Evolutionary conservation across 1,140 invertebrate species (phyloP), one percentile per base, ranked within the genome.

Genomic region (Rhagoletis pomonella): DNA sequence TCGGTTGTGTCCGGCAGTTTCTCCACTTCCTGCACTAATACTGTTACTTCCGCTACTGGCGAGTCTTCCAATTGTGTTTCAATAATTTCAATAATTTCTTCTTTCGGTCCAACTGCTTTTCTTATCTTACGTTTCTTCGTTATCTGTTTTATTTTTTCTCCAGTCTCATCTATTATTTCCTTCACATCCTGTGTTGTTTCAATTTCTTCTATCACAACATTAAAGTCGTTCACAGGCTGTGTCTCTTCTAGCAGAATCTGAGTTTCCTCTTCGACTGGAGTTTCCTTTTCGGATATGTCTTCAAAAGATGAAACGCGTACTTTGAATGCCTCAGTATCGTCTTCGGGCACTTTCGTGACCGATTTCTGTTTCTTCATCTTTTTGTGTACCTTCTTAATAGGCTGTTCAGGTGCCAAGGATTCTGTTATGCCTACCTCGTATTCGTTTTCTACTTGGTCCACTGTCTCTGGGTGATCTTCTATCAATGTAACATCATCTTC

Each of bases 1-100:
- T 77, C 77, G 64, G 12, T 19, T 62, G 19, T 62, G 58, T 86
- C 87, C 6, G 87, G 64, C 4, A 44, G 2, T 59, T 29, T 59
- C 62, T 42, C 55, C 19, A 47, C 29, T 44, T 88, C 85, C 5
- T 62, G 14, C 6, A 85, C 65, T n/a, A 85, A n/a, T 4, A 88
- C 84, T 1, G 87, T 88, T 4, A 88, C 69, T 19, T 88, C 84
- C 2, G 87, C 55, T 50, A 90, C 87, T 47, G 90, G 90, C 84
- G 92, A 89, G 39, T 91, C 93, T 77, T 93, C 93, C 44, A 93
- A 92, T 84, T 91, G 89, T 58, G 92, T 91, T 86, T 93, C 93
- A 9, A 92, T 89, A 87, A 93, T 93, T 91, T 94, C 93, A 10
- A 93, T 93, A 17, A 93, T 91, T 90, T 94, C 90, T 89, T 93